Percentiles rank a stretch among this genome's conserved stretches.
phyloP scores from a whole-genome alignment of 1,140 invertebrate genomes.

The Ceratitis capitata region DNA sequence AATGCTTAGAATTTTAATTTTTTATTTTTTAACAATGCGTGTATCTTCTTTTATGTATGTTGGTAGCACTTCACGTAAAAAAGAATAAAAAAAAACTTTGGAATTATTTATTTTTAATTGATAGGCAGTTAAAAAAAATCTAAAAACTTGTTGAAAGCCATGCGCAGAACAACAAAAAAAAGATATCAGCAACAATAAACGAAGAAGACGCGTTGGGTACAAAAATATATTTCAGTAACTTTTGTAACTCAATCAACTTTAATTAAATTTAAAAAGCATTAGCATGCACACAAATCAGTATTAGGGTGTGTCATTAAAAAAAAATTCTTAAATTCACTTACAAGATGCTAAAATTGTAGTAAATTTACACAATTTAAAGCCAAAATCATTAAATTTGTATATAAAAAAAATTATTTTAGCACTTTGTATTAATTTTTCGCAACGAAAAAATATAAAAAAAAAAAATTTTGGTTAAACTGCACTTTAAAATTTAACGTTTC shows the following conservation, averaged over 20 bases:
- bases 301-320: not conserved
- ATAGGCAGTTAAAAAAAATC: not conserved
- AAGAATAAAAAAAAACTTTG: not conserved
- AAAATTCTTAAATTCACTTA: no score
- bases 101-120: slow-evolving; percentile 22
- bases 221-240: not conserved
- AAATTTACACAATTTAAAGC: no score
- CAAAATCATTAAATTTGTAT: no score
- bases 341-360: no score
- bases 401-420: no score
- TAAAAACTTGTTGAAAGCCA: not conserved
- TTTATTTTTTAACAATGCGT: no score
- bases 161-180: not conserved
- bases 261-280: not conserved
- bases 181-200: not conserved
- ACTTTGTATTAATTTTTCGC: no score
- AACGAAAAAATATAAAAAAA: no score
- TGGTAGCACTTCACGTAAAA: not conserved
- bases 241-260: slow-evolving; percentile 23
- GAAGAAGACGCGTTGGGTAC: not conserved
- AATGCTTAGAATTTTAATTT: not conserved
- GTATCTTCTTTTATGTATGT: not conserved
- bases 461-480: no score
- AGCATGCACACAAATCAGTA: not conserved
- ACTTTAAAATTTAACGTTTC: no score